These are phyloP conservation scores for Hydrochoerus hydrochaeris DNA, from an alignment of 2,113 vertebrate species.

Conservation along the genomic window DNA sequence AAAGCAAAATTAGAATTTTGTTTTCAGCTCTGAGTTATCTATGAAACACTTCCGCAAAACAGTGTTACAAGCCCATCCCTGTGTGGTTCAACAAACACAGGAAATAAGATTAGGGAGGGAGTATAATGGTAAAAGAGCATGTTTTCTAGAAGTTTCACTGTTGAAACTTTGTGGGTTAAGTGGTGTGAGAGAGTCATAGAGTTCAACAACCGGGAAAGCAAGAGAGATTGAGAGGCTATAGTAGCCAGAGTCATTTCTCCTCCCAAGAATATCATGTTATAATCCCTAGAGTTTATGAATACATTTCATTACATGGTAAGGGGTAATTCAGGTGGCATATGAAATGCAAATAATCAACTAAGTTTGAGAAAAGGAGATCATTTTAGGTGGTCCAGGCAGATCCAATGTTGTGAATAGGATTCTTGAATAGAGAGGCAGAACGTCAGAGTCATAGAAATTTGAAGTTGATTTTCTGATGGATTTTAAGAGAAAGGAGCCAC, in stretches of 20 bases:
- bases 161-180: not conserved
- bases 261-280: not conserved
- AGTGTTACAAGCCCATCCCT: not conserved
- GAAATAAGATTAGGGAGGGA: not conserved
- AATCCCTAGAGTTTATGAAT: not conserved
- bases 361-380: not conserved
- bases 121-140: not conserved
- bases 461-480: not conserved
- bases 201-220: not conserved
- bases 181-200: not conserved
- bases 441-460: not conserved
- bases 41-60: not conserved
- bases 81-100: not conserved
- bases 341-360: not conserved
- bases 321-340: not conserved
- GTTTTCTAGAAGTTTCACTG: not conserved
- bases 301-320: not conserved
- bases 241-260: not conserved
- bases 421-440: not conserved
- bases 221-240: not conserved
- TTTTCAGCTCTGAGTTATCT: not conserved
- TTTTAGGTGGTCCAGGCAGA: not conserved
- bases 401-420: not conserved
- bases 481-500: not conserved
- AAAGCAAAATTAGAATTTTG: not conserved